Base-by-base conservation (phyloP, 64 coral and sea anemone species). In the Montipora foliosa region DNA sequence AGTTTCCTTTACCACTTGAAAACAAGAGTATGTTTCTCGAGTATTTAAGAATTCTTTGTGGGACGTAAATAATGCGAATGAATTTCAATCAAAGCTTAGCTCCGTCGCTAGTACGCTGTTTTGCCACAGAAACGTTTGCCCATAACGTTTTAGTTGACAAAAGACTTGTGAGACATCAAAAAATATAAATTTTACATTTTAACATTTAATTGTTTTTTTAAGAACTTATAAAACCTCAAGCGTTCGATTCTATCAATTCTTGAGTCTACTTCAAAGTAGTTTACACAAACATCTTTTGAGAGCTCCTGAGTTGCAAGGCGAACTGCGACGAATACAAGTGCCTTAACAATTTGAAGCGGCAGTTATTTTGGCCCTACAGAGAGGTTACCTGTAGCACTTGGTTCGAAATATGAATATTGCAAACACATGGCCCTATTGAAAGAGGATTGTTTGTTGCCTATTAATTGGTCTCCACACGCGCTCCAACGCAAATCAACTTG, bases 51-150 rank as follows among this genome's bases (percentile, higher is more conserved):
- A 17, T 68, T 5, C 66, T 92, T 74, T 55, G 46, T 47, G 57
- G 76, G 79, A 45, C 51, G 15, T 79, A 58, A 70, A 37, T 16
- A 67, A 87, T 55, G 87, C 19, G 53, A 77, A 20, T 83, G 79
- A 49, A 71, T 37, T 37, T 37, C 37, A 69, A 17, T 49, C 58
- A 19, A 84, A 77, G 47, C 75, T 77, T 55, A 55, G 52, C 52
- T 0, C 52, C 5, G 5, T 55, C 5, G 10, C 52, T 55, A 55
- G 10, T 64, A 64, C 8, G 13, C 61, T 1, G 13, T 64, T 64
- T 64, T 64, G 61, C 61, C 61, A 64, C 13, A 64, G 61, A 64
- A 64, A 64, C 8, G 0, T 64, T 16, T 7, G 61, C 61, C 14
- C 61, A 55, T 16, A 64, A 64, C 11, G 61, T 64, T 0, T 64